Evolutionary conservation across 2,888 invertebrate genomes (phyloP).

Genomic region (Oscheius sp.): DNA sequence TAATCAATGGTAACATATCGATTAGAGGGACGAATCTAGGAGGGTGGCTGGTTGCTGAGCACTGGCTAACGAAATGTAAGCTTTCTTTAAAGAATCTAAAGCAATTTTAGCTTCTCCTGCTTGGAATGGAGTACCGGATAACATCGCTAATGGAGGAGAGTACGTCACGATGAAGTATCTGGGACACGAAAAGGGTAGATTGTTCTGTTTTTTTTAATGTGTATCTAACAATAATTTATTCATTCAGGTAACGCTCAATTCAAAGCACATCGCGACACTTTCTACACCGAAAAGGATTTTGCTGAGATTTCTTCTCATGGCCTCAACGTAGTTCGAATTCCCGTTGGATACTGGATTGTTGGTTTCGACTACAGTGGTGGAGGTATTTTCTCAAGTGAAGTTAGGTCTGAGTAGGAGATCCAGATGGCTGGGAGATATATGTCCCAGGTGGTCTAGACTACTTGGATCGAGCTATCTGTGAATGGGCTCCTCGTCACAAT

Average conservation of each 20-base stretch:
- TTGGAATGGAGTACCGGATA: constrained; percentile 9
- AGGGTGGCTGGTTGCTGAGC: constrained; percentile 15
- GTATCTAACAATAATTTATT: too few relatives aligned
- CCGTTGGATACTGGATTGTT: constrained; percentile 15
- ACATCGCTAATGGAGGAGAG: constrained; percentile 10
- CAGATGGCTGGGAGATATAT: constrained; percentile 9
- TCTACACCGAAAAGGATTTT: constrained; percentile 13
- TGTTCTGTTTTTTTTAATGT: too few relatives aligned
- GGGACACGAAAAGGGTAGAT: constrained; percentile 2
- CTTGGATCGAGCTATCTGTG: background rate
- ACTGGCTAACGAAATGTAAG: constrained; percentile 4
- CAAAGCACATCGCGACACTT: background rate
- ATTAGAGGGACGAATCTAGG: background rate
- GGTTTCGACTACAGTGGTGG: constrained; percentile 13
- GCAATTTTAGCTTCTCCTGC: background rate
- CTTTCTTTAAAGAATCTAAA: background rate
- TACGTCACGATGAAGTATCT: constrained; percentile 23
- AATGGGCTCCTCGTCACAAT: background rate
- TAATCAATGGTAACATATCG: background rate
- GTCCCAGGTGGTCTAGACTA: constrained; percentile 6
- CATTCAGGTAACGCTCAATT: constrained; percentile 5
- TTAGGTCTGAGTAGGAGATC: background rate
- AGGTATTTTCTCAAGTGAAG: background rate
- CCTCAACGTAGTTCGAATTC: constrained; percentile 5
- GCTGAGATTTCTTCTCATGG: constrained; percentile 3